Evolutionary conservation across 1,140 invertebrate genomes (phyloP), one percentile per base, ranked within the genome.

Genomic region (Bradynema listronoti): DNA sequence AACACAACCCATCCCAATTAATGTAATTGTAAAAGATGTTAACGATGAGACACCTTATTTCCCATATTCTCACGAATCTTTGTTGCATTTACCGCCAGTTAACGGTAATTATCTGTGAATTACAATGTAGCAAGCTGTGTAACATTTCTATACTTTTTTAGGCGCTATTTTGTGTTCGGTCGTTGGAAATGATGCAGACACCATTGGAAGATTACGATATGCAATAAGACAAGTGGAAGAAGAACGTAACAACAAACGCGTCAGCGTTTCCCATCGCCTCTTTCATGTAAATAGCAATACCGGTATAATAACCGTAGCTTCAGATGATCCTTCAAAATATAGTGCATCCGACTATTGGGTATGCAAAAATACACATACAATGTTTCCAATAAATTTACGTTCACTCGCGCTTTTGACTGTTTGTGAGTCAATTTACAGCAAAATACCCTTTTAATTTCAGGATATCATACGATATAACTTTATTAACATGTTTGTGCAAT

Each of bases 111-210:
- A 19, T 29, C 27, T 5, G 42, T 22, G 42, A 39, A 19, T 39
- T 11, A 11, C 36, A 39, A 19, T 39, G 11, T 39, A 39, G 36
- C 19, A 39, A 39, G 11, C 11, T 39, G 19, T 11, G 36, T 39
- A 19, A 19, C 51, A 49, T 25, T 19, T 50, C 29, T 39, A 50
- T 50, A 50, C 4, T 50, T 53, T 53, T 53, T 47, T 53, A 53
- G 2, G 46, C 46, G 16, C 25, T 2, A 22, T 22, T 29, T 30
- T 69, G 29, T 64, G 69, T 11, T 32, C 62, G 22, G 33, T 69
- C 16, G 65, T 45, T 5, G 52, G 32, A 2, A 2, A 43, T 5
- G 52, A 55, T 16, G 11, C 16, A 4, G 52, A 55, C 64, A 43
- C 36, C 52, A 7, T 59, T 33, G 22, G 54, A 50, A 39, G 11